Conservation (phyloP, 2,113 vertebrate species). For the Mungos mungo region DNA sequence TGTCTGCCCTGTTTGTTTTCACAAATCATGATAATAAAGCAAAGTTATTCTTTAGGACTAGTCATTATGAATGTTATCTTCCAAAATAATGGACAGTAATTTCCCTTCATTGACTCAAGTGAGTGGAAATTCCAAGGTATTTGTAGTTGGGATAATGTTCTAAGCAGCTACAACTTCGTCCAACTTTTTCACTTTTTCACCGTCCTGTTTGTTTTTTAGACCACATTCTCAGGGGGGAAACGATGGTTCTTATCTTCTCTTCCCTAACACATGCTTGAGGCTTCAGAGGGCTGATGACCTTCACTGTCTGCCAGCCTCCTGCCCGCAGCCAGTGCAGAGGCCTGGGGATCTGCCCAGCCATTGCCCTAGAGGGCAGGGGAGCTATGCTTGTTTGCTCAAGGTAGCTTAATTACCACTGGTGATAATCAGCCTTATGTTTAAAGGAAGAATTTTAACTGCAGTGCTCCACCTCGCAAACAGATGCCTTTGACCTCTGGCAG, state of each 20-base stretch:
- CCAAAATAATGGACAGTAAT: not conserved
- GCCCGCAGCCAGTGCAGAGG: not conserved
- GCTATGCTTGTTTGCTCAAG: not conserved
- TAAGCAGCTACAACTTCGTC: not conserved
- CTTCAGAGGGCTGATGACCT: not conserved
- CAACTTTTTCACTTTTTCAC: not conserved
- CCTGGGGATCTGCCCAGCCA: not conserved
- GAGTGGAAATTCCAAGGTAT: not conserved
- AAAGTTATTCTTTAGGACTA: constrained; percentile 59
- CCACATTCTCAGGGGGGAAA: not conserved
- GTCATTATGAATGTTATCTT: constrained; percentile 7
- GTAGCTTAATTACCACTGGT: not conserved
- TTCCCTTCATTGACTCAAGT: not conserved
- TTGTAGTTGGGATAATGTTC: not conserved
- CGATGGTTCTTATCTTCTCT: not conserved
- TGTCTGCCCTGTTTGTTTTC: constrained; percentile 45
- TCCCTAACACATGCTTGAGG: not conserved
- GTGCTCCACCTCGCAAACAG: not conserved
- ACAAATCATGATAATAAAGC: constrained; percentile 77
- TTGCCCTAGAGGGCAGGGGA: not conserved
- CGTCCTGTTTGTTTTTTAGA: not conserved
- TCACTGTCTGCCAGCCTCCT: not conserved
- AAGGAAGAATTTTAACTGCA: not conserved
- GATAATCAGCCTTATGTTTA: not conserved
- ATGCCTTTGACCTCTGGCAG: not conserved